These are phyloP conservation scores for Phrixothrix hirtus DNA, from an alignment of 2,888 invertebrate species.

Conservation along the genomic window DNA sequence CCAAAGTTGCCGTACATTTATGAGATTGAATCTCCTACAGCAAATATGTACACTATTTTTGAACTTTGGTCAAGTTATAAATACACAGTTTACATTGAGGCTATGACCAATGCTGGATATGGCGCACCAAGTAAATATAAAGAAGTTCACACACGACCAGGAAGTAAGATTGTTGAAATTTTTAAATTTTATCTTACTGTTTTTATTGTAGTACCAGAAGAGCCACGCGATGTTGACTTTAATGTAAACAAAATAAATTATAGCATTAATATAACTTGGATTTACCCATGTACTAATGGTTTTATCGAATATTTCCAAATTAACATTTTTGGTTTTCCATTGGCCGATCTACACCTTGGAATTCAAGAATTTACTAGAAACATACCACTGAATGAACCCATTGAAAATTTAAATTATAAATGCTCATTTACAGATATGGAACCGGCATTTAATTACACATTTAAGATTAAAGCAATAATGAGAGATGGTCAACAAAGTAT, in stretches of 20 bases:
- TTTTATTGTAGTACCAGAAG: slow-evolving; percentile 32
- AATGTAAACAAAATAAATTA: slow-evolving; percentile 12
- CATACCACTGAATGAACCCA: slow-evolving; percentile 1
- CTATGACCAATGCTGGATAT: neutral
- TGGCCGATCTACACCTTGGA: neutral
- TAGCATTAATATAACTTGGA: slow-evolving; percentile 32
- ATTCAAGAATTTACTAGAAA: neutral
- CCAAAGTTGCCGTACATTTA: neutral
- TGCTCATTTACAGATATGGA: slow-evolving; percentile 11
- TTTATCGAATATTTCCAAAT: slow-evolving; percentile 30
- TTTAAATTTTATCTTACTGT: slow-evolving; percentile 5
- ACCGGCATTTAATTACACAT: slow-evolving; percentile 24
- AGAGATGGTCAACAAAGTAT: slow-evolving; percentile 1
- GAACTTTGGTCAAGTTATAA: neutral
- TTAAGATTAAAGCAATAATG: slow-evolving; percentile 8
- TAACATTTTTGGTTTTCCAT: slow-evolving; percentile 3
- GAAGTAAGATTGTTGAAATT: slow-evolving; percentile 15
- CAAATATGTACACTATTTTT: neutral
- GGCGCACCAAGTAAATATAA: neutral
- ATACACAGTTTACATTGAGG: neutral
- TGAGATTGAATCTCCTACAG: neutral
- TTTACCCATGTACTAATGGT: slow-evolving; percentile 42
- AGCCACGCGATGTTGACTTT: slow-evolving; percentile 26
- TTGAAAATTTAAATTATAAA: slow-evolving; percentile 10
- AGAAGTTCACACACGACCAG: slow-evolving; percentile 6